Base-by-base conservation (phyloP, 2,888 invertebrate genomes). In the Bugulina stolonifera region DNA sequence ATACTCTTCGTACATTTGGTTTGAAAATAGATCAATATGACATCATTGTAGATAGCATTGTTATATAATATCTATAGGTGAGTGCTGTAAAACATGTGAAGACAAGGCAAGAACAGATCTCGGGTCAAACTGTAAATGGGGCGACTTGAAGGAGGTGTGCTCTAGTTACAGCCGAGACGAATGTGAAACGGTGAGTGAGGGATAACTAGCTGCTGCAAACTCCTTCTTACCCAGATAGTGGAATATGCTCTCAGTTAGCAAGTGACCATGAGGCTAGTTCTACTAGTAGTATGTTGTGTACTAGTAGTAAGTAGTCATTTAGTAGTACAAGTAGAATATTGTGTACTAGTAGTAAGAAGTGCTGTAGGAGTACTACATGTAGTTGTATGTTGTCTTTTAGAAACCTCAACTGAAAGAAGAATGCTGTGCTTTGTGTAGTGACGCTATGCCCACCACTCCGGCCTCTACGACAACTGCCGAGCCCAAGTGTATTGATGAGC, bases 51-150 rank as follows among this genome's bases (percentile, higher is more conserved):
- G 43, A 43, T 55, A 55, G n/a, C 22, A 27, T 64, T 22, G 3
- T 64, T 25, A n/a, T n/a, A n/a, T n/a, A n/a, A n/a, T n/a, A 29
- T 32, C 18, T 64, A 14, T 27, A 64, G 64, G 10, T 34, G 32
- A 64, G 32, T 64, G 64, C 32, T 64, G 64, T 32, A 14, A 64
- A 32, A 64, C 32, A 32, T 64, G 64, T n/a, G 34, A n/a, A 27
- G 64, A 27, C 2, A 64, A 32, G 5, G 64, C 32, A 22, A 64
- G 27, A 27, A 32, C 25, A 5, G 18, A 64, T n/a, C 34, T 64
- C 3, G 29, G 29, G 5, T 1, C 64, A 3, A 32, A 14, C 2
- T 64, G 64, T n/a, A 22, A 32, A n/a, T 64, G 64, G 64, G 64
- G 64, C 22, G 32, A 64, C 34, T 32, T 3, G 29, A 32, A 64